Evolutionary conservation across 2,113 vertebrate species (phyloP), one percentile per base, ranked within the genome.

Genomic region (Misgurnus anguillicaudatus): DNA sequence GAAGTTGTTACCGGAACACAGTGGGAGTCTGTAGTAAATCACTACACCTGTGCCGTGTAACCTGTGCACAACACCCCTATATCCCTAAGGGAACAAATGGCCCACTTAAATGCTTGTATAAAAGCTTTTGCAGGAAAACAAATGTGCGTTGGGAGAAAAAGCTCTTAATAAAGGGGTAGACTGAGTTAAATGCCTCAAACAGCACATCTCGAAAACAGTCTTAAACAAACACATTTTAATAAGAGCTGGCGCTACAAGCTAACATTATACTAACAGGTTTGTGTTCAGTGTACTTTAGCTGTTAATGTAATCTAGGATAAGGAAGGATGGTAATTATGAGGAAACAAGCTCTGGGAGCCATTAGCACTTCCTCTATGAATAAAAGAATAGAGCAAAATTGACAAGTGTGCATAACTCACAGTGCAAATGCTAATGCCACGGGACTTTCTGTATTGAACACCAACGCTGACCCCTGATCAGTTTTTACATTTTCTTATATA

Each of bases 21-120:
- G 69, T 21, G 58, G 78, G 62, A 45, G 79, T 75, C 47, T 67
- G 19, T 61, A 57, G 75, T 78, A 85, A 63, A 81, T 79, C 61
- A 60, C 61, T 71, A 69, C 79, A 81, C 84, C 84, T 83, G 78
- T 75, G 60, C 42, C 0, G 61, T 5, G 45, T 70, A 77, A 72
- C 78, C 72, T 69, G 24, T 42, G 72, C 19, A 14, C 61, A 61
- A 67, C 38, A 24, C 64, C 60, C 61, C 21, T 16, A 19, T 36
- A 3, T 21, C 36, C 74, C 63, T 51, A 51, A 24, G 65, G 81
- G 65, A 74, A 55, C 14, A 48, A 16, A 36, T 65, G 63, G 61
- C 75, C 71, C 70, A 78, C 55, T 83, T 83, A 79, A 83, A 81
- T 71, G 76, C 64, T 75, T 41, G 53, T 11, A 51, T 53, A 72